Percentiles rank a stretch among this genome's conserved stretches.
These are phyloP conservation scores for Vipera latastei DNA, from an alignment of 2,797 vertebrate species.

Conservation along the genomic window DNA sequence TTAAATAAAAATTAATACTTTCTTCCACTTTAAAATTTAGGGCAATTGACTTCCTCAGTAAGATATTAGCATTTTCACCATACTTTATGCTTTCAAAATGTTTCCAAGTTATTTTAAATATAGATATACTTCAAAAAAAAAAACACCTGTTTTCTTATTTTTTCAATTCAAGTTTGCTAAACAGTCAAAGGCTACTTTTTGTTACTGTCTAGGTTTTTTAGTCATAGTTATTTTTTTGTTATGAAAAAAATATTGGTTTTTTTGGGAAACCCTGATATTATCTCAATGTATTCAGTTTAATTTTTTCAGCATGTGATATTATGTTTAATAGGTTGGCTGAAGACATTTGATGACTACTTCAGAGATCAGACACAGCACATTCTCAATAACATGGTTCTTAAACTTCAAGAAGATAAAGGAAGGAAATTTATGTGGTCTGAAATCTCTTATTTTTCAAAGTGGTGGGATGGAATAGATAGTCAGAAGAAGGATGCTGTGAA, in stretches of 20 bases:
- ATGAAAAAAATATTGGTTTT: neutral
- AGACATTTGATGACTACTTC: slow-evolving; percentile 93
- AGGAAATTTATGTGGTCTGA: slow-evolving; percentile 93
- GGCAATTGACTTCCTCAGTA: neutral
- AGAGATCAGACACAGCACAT: slow-evolving; percentile 90
- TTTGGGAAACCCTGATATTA: neutral
- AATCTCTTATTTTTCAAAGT: slow-evolving; percentile 89
- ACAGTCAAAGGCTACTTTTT: neutral
- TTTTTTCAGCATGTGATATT: slow-evolving; percentile 51
- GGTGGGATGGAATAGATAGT: slow-evolving; percentile 85
- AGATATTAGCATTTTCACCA: neutral
- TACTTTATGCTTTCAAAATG: neutral
- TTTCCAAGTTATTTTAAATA: slow-evolving; percentile 1
- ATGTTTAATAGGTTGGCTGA: slow-evolving; percentile 85
- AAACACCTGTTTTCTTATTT: neutral
- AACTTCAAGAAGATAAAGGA: slow-evolving; percentile 80
- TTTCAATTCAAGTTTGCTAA: neutral
- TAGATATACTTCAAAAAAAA: neutral
- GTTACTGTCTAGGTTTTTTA: neutral
- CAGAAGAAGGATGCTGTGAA: slow-evolving; percentile 84
- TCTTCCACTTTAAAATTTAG: neutral
- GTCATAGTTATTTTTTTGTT: neutral
- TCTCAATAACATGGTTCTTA: slow-evolving; percentile 88
- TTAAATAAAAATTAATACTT: neutral
- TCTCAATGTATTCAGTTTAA: slow-evolving; percentile 18